Evolutionary conservation across 2,888 invertebrate species (phyloP).

Genomic region (Drosophila anceps): DNA sequence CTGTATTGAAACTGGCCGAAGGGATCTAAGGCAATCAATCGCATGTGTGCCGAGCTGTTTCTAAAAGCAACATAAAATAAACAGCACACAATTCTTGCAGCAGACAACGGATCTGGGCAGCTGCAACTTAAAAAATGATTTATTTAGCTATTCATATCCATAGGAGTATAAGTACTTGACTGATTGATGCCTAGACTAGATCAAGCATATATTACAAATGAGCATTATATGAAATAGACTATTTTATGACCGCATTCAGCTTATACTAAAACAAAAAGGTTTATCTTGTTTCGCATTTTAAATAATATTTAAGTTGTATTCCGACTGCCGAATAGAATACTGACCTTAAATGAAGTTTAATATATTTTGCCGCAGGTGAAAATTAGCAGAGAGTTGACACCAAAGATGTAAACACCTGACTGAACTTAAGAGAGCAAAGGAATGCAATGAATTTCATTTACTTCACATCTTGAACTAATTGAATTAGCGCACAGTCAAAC

Average conservation of each 20-base stretch:
- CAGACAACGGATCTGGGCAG: neutral
- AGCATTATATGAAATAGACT: neutral
- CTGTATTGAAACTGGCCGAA: slow-evolving; percentile 1
- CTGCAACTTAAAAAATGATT: neutral
- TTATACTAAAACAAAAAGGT: too few species aligned
- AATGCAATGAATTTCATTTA: slow-evolving; percentile 4
- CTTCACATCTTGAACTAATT: slow-evolving; percentile 9
- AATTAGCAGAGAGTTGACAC: neutral
- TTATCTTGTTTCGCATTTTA: too few species aligned
- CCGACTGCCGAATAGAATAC: too few species aligned
- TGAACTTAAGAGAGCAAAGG: neutral
- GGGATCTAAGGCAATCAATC: slow-evolving; percentile 15
- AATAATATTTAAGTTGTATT: neutral
- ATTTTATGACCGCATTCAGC: too few species aligned
- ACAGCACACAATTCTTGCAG: neutral
- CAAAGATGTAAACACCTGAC: too few species aligned
- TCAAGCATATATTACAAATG: neutral
- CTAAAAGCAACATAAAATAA: neutral
- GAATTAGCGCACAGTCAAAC: slow-evolving; percentile 23
- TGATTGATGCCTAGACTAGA: neutral
- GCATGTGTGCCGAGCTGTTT: neutral
- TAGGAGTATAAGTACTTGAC: neutral
- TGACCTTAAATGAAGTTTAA: neutral
- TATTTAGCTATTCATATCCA: neutral
- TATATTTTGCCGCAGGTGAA: neutral